These are phyloP conservation scores for Drosophila nebulosa DNA, from an alignment of 1,140 invertebrate genomes.

Conservation along the genomic window DNA sequence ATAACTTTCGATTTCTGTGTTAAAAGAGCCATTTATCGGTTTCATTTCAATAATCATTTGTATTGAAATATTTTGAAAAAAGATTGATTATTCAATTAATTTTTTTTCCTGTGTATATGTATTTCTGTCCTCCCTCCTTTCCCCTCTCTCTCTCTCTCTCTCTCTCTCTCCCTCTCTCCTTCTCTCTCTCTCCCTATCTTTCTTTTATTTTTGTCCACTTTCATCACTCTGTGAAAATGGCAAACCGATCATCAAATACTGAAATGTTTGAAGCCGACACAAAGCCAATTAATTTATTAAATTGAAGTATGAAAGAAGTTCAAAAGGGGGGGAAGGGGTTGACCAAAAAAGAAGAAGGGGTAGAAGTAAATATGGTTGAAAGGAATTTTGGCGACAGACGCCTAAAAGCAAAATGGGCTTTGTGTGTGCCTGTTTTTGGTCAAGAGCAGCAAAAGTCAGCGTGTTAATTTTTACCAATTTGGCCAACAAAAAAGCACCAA, in stretches of 20 bases:
- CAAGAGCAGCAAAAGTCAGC: slow-evolving; percentile 71
- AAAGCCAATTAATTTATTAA: slow-evolving; percentile 81
- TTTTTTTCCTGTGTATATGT: slow-evolving; percentile 10
- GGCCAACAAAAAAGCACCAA: slow-evolving; percentile 49
- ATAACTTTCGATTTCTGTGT: too few relatives aligned
- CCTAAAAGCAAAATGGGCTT: slow-evolving; percentile 78
- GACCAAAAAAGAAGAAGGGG: background rate
- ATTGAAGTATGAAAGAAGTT: slow-evolving; percentile 73
- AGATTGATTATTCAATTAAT: background rate
- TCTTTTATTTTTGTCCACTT: too few relatives aligned
- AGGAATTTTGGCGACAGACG: slow-evolving; percentile 80
- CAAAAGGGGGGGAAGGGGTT: background rate
- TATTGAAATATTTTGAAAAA: background rate
- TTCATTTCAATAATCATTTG: too few relatives aligned
- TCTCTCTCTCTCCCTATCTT: background rate
- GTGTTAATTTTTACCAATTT: slow-evolving; percentile 80
- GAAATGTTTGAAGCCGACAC: slow-evolving; percentile 52
- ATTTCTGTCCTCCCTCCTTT: background rate
- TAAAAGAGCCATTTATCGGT: too few relatives aligned
- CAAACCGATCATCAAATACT: slow-evolving; percentile 40
- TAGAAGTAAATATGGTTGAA: slow-evolving; percentile 37
- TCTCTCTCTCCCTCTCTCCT: background rate
- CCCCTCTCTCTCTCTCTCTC: slow-evolving; percentile 1
- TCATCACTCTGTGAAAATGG: slow-evolving; percentile 64
- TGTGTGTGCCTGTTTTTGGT: slow-evolving; percentile 74